Percentiles rank a stretch among this genome's conserved stretches.
Conservation (phyloP, 2,888 invertebrate genomes). For the Antheraea yamamai region DNA sequence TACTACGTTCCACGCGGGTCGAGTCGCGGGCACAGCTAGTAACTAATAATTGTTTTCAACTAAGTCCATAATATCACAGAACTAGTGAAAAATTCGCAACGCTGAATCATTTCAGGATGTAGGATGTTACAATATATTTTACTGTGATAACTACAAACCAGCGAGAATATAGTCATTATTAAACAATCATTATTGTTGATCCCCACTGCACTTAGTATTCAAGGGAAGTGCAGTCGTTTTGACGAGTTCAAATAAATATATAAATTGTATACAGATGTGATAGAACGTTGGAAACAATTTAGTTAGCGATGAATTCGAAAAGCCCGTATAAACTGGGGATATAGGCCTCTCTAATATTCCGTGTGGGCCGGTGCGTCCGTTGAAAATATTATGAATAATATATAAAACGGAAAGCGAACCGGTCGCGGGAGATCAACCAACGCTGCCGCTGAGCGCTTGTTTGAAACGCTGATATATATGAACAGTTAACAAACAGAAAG, state of each 20-base stretch:
- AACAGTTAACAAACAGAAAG: slow-evolving; percentile 40
- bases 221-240: neutral
- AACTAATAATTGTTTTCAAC: neutral
- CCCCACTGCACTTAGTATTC: neutral
- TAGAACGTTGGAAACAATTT: slow-evolving; percentile 66
- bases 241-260: neutral
- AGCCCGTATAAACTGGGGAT: slow-evolving; percentile 60
- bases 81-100: neutral
- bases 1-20: too few relatives aligned
- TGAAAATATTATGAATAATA: slow-evolving; percentile 79
- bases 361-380: slow-evolving; percentile 67
- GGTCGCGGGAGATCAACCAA: slow-evolving; percentile 55
- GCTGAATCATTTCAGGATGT: neutral
- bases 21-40: too few relatives aligned
- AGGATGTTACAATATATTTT: neutral
- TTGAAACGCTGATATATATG: slow-evolving; percentile 52
- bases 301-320: slow-evolving; percentile 72
- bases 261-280: slow-evolving; percentile 20
- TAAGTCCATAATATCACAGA: neutral
- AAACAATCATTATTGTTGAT: neutral
- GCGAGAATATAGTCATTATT: neutral
- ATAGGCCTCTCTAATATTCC: slow-evolving; percentile 76
- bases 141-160: neutral
- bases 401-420: slow-evolving; percentile 51
- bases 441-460: slow-evolving; percentile 31